Conservation (phyloP, 37 sponge, comb jelly and placozoan species). For the Lycopodina hypogea region DNA sequence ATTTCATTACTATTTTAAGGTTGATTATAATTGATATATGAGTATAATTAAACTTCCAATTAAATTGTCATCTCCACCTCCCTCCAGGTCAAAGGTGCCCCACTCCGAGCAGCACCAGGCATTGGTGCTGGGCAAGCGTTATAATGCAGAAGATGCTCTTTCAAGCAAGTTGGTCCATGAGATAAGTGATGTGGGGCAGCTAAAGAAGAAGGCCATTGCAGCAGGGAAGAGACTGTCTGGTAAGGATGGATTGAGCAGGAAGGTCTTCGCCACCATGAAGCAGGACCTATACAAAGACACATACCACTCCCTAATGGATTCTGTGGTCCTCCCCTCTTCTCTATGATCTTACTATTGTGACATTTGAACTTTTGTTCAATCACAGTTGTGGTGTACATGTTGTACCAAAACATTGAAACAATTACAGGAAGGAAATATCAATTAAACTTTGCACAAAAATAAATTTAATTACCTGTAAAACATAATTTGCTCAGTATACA, state of each 20-base stretch:
- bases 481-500: too few species aligned
- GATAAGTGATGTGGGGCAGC: constrained; percentile 3
- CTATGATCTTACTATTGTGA: constrained; percentile 20
- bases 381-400: too few species aligned
- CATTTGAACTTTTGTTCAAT: not conserved
- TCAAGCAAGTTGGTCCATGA: constrained; percentile 40
- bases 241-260: constrained; percentile 34
- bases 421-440: not conserved
- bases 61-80: not conserved
- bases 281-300: constrained; percentile 28
- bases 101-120: constrained; percentile 13
- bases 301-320: constrained; percentile 1
- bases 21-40: too few species aligned
- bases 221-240: constrained; percentile 22
- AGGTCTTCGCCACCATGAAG: constrained; percentile 32
- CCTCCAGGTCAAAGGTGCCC: constrained; percentile 40
- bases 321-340: constrained; percentile 12
- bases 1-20: too few species aligned
- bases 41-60: too few species aligned
- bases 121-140: constrained; percentile 47
- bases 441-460: not conserved
- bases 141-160: constrained; percentile 61
- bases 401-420: too few species aligned
- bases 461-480: too few species aligned
- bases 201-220: constrained; percentile 27